These are phyloP conservation scores for Leucoraja ocellata DNA, from an alignment of 2,797 vertebrate species.

Conservation along the genomic window DNA sequence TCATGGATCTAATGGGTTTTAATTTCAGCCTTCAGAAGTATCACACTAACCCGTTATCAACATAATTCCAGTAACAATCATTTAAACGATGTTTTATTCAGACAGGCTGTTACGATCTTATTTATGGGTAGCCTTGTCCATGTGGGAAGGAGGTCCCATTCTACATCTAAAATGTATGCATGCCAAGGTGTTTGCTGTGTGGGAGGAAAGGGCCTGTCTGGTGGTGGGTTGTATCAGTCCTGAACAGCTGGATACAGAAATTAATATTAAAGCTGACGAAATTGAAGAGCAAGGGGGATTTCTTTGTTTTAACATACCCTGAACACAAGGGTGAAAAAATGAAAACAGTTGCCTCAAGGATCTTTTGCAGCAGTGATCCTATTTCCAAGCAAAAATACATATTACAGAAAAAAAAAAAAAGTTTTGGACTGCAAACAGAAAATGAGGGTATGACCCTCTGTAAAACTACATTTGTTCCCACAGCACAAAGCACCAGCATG, in stretches of 20 bases:
- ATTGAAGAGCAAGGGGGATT: not conserved
- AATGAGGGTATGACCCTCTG: not conserved
- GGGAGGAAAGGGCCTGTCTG: not conserved
- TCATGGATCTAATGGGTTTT: no score
- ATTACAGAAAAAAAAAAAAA: not conserved
- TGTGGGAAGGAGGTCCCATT: not conserved
- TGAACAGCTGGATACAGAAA: constrained; percentile 5
- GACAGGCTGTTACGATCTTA: not conserved
- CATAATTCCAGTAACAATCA: not conserved
- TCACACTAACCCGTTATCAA: not conserved
- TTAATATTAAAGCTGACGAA: not conserved
- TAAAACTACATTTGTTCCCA: not conserved
- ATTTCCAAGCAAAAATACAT: not conserved
- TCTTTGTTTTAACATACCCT: not conserved
- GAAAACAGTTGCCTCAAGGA: not conserved
- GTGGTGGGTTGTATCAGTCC: not conserved
- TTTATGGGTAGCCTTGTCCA: not conserved
- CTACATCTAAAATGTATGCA: not conserved
- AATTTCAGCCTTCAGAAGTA: not conserved
- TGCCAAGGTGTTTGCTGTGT: no score
- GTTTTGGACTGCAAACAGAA: not conserved
- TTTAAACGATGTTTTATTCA: not conserved
- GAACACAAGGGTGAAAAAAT: not conserved
- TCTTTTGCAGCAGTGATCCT: not conserved
- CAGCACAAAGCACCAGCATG: not conserved